Percentiles rank a stretch among this genome's conserved stretches.
Evolutionary conservation across 1,140 invertebrate genomes (phyloP).

Genomic region (Pectinophora gossypiella): DNA sequence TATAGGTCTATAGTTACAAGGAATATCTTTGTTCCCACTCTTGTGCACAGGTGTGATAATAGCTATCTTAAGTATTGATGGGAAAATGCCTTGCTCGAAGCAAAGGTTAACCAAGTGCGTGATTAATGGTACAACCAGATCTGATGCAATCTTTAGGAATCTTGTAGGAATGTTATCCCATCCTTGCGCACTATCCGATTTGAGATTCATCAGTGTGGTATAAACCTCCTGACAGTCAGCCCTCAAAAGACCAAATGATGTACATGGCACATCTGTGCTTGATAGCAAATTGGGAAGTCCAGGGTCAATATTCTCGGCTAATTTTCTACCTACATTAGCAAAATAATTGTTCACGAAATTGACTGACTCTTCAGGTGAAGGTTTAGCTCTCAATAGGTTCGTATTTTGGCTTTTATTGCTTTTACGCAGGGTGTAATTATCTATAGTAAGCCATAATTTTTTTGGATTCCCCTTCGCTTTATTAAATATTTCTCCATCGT

Average conservation of each 20-base stretch:
- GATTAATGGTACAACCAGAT: neutral
- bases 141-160: neutral
- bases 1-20: too few relatives aligned
- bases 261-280: too few relatives aligned
- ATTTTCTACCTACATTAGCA: neutral
- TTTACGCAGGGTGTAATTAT: neutral
- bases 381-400: neutral
- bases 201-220: neutral
- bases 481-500: neutral
- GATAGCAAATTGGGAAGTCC: neutral
- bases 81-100: conserved; percentile 5
- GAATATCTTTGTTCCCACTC: too few relatives aligned
- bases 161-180: conserved; percentile 7
- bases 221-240: neutral
- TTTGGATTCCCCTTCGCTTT: neutral
- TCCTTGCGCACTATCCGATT: conserved; percentile 2
- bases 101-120: neutral
- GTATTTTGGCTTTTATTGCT: neutral
- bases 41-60: neutral
- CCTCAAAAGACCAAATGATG: neutral
- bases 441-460: neutral
- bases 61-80: neutral
- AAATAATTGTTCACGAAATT: neutral
- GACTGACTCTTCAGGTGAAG: neutral
- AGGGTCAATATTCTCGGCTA: neutral